phyloP scores from a whole-genome alignment of 2,888 invertebrate genomes.

The Sinhomidia bicolor region DNA sequence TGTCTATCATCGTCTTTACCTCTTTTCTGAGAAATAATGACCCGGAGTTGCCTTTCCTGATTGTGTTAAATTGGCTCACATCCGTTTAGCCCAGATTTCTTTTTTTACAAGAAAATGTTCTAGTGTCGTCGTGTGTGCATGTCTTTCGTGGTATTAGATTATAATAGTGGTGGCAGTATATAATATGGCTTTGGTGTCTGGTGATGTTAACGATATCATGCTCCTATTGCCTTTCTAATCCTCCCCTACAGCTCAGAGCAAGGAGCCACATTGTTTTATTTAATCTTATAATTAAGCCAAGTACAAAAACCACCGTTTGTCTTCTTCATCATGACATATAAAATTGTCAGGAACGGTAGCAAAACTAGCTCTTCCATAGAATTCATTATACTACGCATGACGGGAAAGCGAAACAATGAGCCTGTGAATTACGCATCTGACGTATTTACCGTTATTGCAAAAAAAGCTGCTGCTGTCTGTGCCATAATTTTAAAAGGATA shows the following conservation, averaged over 20 bases:
- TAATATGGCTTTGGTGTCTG: constrained; percentile 1
- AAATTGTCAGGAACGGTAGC: neutral
- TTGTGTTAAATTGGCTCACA: constrained; percentile 75
- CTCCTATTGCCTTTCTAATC: constrained; percentile 58
- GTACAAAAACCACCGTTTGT: neutral
- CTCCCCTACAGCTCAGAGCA: neutral
- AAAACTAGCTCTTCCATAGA: constrained; percentile 28
- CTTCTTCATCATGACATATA: constrained; percentile 27
- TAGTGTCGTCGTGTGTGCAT: constrained; percentile 39
- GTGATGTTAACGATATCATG: neutral
- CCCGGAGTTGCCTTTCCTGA: constrained; percentile 76
- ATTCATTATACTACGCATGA: constrained; percentile 17
- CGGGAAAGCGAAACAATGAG: constrained; percentile 24
- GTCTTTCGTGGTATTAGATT: constrained; percentile 17
- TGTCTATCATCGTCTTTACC: constrained; percentile 51
- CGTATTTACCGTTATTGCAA: constrained; percentile 48
- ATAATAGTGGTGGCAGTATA: neutral
- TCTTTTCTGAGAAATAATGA: constrained; percentile 74
- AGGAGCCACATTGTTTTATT: constrained; percentile 39
- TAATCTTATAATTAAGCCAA: constrained; percentile 27
- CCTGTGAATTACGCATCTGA: constrained; percentile 37
- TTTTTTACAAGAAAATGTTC: constrained; percentile 54
- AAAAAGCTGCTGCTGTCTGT: neutral
- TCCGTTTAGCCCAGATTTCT: constrained; percentile 76
- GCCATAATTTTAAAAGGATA: neutral